Evolutionary conservation across 2,113 vertebrate genomes (phyloP).

Genomic region (Callospermophilus lateralis): DNA sequence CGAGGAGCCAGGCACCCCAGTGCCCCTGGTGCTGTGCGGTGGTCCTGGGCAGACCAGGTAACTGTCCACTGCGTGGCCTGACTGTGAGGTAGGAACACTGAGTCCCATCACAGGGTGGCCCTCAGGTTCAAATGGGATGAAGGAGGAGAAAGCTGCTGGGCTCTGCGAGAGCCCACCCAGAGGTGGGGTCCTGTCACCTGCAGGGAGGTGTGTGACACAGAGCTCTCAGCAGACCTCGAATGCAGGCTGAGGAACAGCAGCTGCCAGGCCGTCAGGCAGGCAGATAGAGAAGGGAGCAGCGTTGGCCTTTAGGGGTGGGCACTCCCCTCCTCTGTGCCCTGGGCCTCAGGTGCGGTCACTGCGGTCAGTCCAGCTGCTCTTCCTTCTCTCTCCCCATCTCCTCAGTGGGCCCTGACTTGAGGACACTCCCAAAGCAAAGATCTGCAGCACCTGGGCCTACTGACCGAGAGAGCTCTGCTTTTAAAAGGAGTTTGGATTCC

Average conservation of each 20-base stretch:
- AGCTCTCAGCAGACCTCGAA: background rate
- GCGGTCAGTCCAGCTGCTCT: background rate
- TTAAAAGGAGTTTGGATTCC: background rate
- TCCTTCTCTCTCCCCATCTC: background rate
- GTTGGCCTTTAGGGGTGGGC: no score
- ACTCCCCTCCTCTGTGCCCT: accelerated
- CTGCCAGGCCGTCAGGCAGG: background rate
- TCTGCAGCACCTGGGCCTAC: no score
- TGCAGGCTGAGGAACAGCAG: background rate
- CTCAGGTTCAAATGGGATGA: background rate
- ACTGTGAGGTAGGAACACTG: background rate
- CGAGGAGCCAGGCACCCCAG: no score
- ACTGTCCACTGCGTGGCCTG: background rate
- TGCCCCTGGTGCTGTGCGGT: no score
- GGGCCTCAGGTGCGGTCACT: background rate
- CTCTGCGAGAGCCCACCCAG: background rate
- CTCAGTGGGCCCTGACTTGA: background rate
- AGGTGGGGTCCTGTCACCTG: no score
- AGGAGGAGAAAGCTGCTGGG: background rate
- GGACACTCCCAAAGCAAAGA: background rate
- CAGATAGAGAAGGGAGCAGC: background rate
- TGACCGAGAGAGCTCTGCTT: background rate
- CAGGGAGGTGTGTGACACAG: background rate
- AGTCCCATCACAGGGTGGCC: background rate
- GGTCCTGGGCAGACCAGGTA: background rate